Evolutionary conservation across 2,113 vertebrate species (phyloP).

Genomic region (Nesospiza acunhae): DNA sequence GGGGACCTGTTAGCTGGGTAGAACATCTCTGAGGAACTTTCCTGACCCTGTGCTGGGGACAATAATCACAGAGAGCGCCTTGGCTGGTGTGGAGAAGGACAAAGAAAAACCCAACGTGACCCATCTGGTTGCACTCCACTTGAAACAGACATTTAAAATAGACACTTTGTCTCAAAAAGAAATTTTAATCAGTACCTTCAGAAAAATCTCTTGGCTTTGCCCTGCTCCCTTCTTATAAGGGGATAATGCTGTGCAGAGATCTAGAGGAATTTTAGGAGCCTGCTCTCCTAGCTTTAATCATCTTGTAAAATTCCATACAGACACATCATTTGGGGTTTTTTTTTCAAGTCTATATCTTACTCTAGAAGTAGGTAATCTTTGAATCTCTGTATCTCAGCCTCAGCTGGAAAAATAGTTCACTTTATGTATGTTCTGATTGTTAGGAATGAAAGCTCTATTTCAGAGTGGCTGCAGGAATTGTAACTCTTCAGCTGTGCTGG

Average conservation of each 20-base stretch:
- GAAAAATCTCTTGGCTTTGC: background rate
- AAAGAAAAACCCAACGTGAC: background rate
- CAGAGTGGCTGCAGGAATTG: background rate
- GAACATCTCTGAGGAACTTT: background rate
- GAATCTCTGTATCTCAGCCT: background rate
- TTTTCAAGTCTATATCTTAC: background rate
- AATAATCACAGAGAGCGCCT: background rate
- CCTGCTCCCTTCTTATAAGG: background rate
- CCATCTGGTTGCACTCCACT: background rate
- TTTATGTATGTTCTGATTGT: constrained; percentile 15
- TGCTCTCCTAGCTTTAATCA: background rate
- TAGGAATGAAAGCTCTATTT: constrained; percentile 36
- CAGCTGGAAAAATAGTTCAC: constrained; percentile 26
- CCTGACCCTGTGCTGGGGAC: background rate
- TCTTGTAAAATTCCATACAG: background rate
- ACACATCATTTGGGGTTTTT: background rate
- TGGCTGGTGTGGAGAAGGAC: background rate
- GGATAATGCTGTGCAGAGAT: background rate
- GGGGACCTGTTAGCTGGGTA: background rate
- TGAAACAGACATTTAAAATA: background rate
- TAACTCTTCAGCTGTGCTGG: constrained; percentile 22
- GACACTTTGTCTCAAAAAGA: background rate
- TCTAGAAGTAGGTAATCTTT: background rate
- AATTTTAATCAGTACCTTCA: constrained; percentile 4
- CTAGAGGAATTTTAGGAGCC: background rate